Evolutionary conservation across 2,888 invertebrate genomes (phyloP).

Genomic region (Sialis lutaria): DNA sequence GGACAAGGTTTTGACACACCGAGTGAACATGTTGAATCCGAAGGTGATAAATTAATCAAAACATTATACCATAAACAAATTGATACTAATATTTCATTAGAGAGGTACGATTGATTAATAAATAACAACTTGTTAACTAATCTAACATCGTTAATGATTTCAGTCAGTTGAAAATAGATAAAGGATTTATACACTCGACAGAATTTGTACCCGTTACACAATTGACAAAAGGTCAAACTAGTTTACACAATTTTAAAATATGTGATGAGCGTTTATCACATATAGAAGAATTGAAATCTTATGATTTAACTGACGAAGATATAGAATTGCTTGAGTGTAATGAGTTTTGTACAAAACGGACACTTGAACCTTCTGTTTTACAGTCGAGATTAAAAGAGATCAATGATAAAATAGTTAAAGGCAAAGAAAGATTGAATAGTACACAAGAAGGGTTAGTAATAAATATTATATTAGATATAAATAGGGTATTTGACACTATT

Average conservation of each 20-base stretch:
- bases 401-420: conserved; percentile 7
- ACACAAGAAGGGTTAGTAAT: too few relatives aligned
- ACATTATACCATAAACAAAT: conserved; percentile 20
- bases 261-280: conserved; percentile 24
- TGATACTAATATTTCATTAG: conserved; percentile 16
- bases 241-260: conserved; percentile 26
- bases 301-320: conserved; percentile 30
- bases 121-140: neutral
- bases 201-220: conserved; percentile 15
- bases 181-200: conserved; percentile 13
- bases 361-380: conserved; percentile 12
- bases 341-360: conserved; percentile 20
- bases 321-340: conserved; percentile 30
- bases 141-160: conserved; percentile 5
- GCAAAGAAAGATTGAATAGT: too few relatives aligned
- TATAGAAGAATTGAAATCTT: conserved; percentile 28
- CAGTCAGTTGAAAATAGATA: conserved; percentile 12
- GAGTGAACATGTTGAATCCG: conserved; percentile 18
- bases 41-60: conserved; percentile 21
- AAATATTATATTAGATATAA: too few relatives aligned
- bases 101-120: conserved; percentile 15
- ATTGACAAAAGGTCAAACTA: conserved; percentile 26
- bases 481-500: too few relatives aligned
- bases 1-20: conserved; percentile 13
- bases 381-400: conserved; percentile 10